Evolutionary conservation across 2,888 invertebrate species (phyloP).

Genomic region (Charanyca ferruginea): DNA sequence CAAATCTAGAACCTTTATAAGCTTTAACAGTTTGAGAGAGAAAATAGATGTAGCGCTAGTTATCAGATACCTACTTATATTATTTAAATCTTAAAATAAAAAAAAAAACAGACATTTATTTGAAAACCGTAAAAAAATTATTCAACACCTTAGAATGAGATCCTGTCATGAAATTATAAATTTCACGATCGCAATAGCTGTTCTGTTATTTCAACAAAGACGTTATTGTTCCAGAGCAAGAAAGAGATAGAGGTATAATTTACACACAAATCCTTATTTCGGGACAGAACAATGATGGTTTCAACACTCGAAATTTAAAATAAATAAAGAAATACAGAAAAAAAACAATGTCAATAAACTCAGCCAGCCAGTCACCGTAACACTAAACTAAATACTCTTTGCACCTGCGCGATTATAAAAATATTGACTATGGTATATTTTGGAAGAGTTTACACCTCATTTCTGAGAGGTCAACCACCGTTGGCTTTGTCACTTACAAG

Average conservation of each 20-base stretch:
- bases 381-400: slow-evolving; percentile 81
- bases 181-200: no score
- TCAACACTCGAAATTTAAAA: neutral
- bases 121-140: no score
- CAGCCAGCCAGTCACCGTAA: slow-evolving; percentile 57
- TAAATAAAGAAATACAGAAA: neutral
- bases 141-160: no score
- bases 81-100: no score
- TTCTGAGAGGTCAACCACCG: slow-evolving; percentile 39
- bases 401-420: slow-evolving; percentile 85
- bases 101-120: no score
- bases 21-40: no score
- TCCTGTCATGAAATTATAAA: no score
- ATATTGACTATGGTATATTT: slow-evolving; percentile 78
- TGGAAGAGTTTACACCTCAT: slow-evolving; percentile 49
- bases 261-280: neutral
- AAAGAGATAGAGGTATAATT: neutral
- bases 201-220: neutral
- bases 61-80: no score
- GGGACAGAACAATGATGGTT: neutral
- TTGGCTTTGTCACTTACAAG: slow-evolving; percentile 7
- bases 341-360: slow-evolving; percentile 37
- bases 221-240: neutral
- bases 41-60: no score
- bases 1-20: neutral